Evolutionary conservation across 2,888 invertebrate species (phyloP).

Genomic region (Sphecodes monilicornis): DNA sequence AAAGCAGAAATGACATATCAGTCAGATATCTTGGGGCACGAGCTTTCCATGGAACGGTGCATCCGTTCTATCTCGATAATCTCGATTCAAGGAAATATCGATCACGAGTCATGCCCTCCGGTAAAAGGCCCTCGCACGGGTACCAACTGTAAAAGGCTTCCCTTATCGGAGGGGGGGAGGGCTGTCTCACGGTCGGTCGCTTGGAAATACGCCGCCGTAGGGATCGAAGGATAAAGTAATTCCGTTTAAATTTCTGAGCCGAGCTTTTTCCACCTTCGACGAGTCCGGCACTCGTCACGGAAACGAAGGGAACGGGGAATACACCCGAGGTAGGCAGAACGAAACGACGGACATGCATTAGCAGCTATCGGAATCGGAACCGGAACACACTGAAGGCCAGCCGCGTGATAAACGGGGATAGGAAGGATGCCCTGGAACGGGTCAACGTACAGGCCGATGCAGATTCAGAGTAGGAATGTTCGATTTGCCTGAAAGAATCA

Average conservation of each 20-base stretch:
- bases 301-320: background rate
- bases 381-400: conserved; percentile 31
- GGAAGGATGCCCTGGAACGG: conserved; percentile 25
- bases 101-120: conserved; percentile 2
- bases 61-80: background rate
- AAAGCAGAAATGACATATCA: background rate
- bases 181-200: conserved; percentile 4
- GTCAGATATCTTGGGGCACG: background rate
- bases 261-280: conserved; percentile 36
- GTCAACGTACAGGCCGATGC: conserved; percentile 14
- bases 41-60: background rate
- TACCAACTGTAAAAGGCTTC: conserved; percentile 36
- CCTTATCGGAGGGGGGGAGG: conserved; percentile 23
- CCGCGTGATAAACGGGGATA: conserved; percentile 60
- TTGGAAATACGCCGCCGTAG: conserved; percentile 30
- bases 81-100: conserved; percentile 27
- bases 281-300: background rate
- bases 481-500: background rate
- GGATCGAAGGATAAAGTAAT: conserved; percentile 47
- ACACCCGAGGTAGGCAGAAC: conserved; percentile 25
- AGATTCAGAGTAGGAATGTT: background rate
- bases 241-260: conserved; percentile 40
- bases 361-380: conserved; percentile 54
- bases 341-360: conserved; percentile 58
- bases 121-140: conserved; percentile 13